A percentile compares a stretch with the other conserved stretches of the same genome.
phyloP scores from a whole-genome alignment of 2,797 vertebrate species.

The Melanotaenia maccullochi region DNA sequence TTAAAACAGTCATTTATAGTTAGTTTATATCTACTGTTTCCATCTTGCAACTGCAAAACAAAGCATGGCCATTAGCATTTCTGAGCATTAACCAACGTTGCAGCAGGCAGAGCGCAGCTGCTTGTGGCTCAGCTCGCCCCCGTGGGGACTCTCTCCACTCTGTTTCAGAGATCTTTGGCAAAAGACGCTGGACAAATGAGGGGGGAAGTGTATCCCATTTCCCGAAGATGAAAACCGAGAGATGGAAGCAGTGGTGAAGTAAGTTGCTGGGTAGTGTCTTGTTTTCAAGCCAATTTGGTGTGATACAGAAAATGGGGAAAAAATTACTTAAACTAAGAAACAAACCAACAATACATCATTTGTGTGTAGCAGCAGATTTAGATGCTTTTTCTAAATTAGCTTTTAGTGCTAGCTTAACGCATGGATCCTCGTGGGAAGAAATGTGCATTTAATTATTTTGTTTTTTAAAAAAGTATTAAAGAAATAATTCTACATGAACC shows the following conservation, averaged over 20 bases:
- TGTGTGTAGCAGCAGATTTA: constrained; percentile 30
- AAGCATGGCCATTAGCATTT: constrained; percentile 46
- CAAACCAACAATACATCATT: not conserved
- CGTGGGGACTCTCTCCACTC: constrained; percentile 51
- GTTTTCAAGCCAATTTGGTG: constrained; percentile 21
- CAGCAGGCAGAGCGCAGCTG: constrained; percentile 64
- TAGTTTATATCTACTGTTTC: constrained; percentile 6
- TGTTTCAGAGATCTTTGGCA: constrained; percentile 60
- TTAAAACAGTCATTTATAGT: constrained; percentile 25
- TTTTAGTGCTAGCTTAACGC: constrained; percentile 29
- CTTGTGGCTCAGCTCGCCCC: constrained; percentile 50
- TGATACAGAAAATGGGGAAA: constrained; percentile 22
- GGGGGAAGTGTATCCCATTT: constrained; percentile 62
- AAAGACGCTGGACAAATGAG: constrained; percentile 62
- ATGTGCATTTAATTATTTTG: constrained; percentile 47
- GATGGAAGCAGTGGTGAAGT: constrained; percentile 27
- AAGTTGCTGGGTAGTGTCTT: constrained; percentile 15
- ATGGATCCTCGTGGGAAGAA: constrained; percentile 30
- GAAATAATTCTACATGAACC: constrained; percentile 35
- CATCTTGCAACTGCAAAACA: constrained; percentile 31
- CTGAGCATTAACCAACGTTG: constrained; percentile 40
- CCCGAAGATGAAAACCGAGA: constrained; percentile 39
- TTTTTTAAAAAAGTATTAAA: constrained; percentile 38
- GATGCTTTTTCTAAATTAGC: constrained; percentile 48
- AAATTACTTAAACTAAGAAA: constrained; percentile 14